Evolutionary conservation across 2,797 vertebrate species (phyloP), one percentile per base, ranked within the genome.

Genomic region (Sebastes hubbsi): DNA sequence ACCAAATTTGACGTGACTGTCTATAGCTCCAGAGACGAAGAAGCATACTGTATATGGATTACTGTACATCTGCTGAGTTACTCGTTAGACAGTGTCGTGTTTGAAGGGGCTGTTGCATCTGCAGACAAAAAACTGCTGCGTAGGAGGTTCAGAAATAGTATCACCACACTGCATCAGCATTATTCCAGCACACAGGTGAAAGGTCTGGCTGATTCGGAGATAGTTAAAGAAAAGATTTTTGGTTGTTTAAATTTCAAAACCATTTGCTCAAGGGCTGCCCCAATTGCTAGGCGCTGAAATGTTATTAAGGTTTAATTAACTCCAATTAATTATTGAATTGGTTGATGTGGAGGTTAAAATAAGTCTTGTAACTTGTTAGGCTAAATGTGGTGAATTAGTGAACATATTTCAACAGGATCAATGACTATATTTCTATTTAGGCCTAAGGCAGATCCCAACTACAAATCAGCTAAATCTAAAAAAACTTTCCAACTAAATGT

Each of bases 321-420:
- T 25, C 59, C 13, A 34, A 77, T 68, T 75, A 80, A 74, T 79
- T 25, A 75, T 10, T 30, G 3, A 75, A 27, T 77, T 58, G 12
- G 8, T 63, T 18, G 8, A 67, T 36, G 52, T 63, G 24, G 27
- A 72, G 8, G 13, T 24, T 38, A 67, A 73, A 81, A 54, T 12
- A 32, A 12, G 11, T n/a, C 29, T 49, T 16, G 24, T 52, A 46
- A 32, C 6, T 49, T 36, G 2, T 14, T 11, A 16, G 27, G 18
- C 8, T 20, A 38, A 36, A 24, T 76, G n/a, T 14, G 32, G 3
- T 9, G 69, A 2, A 63, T 74, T 3, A 27, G 30, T 24, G 29
- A 64, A 71, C 29, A 32, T 46, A 49, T 30, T 66, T 29, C 4
- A 25, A 34, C 16, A 38, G 3, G 10, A 52, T 14, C 52, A 67